phyloP scores from a whole-genome alignment of 2,113 vertebrate genomes.

The Sminthopsis crassicaudata region DNA sequence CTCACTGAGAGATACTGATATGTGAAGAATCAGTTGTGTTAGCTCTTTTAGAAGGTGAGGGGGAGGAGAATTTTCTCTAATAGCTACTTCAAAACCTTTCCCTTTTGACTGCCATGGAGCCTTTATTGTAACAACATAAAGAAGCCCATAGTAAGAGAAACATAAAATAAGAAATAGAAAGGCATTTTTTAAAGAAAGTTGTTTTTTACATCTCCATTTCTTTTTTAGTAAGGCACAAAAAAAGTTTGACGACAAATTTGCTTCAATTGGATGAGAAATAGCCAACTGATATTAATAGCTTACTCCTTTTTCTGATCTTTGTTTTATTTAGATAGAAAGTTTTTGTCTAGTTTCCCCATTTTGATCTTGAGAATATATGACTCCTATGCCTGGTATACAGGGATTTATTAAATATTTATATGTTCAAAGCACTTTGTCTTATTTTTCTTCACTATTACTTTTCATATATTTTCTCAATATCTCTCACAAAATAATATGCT shows the following conservation, averaged over 20 bases:
- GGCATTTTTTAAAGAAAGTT: slow-evolving; percentile 53
- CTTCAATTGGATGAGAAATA: slow-evolving; percentile 54
- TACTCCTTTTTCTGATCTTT: slow-evolving; percentile 58
- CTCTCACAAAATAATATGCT: neutral
- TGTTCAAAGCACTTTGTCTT: neutral
- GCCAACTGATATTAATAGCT: slow-evolving; percentile 49
- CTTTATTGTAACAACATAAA: slow-evolving; percentile 76
- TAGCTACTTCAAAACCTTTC: slow-evolving; percentile 74
- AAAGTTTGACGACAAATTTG: slow-evolving; percentile 62
- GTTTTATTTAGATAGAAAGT: slow-evolving; percentile 67
- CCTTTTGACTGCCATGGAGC: slow-evolving; percentile 48
- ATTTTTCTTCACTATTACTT: neutral
- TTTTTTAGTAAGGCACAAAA: slow-evolving; percentile 62
- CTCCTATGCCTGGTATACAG: neutral
- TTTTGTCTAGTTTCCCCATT: slow-evolving; percentile 70
- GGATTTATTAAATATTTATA: slow-evolving; percentile 23
- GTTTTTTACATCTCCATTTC: slow-evolving; percentile 67
- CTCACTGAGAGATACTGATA: slow-evolving; percentile 74
- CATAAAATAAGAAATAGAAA: slow-evolving; percentile 59
- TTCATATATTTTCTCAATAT: neutral
- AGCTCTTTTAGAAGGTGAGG: slow-evolving; percentile 67
- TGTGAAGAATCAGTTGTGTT: slow-evolving; percentile 76
- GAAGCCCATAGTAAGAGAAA: slow-evolving; percentile 36
- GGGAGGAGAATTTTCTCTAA: slow-evolving; percentile 71
- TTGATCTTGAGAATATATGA: slow-evolving; percentile 72